Base-by-base conservation (phyloP, 2,797 vertebrate species). In the Danio albolineatus region DNA sequence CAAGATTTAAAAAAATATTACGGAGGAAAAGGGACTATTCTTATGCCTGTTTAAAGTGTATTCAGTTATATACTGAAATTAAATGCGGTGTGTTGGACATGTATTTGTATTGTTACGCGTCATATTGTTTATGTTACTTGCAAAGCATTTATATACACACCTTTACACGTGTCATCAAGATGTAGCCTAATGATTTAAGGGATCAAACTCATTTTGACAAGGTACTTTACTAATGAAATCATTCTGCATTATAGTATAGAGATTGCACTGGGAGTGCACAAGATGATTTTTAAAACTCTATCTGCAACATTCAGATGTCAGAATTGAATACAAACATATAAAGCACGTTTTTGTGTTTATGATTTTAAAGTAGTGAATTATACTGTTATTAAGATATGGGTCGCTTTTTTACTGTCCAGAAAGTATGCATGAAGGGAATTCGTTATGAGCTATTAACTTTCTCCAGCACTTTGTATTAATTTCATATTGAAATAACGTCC, bases 401-500 rank as follows among this genome's bases (percentile, higher is more conserved):
- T 44, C 43, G 51, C 53, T 17, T 79, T 81, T 83, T 82, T 67
- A 75, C 80, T 59, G 73, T 51, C 64, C 14, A 36, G 76, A 64
- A 60, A 73, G 74, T 73, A 81, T 84, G 83, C 83, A 84, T 84
- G 83, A 28, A 28, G 28, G 28, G 61, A 67, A 76, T 76, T 84
- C 61, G 28, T 79, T 51, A 77, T 48, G 28, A 78, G 62, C 82
- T 81, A 73, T 64, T 66, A 46, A 41, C 60, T 53, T 57, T 70
- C 72, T 82, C 79, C 71, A 71, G 83, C 84, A 74, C 76, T 82
- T 78, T 80, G 60, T 84, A 73, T 79, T 79, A 80, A 84, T 86
- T 86, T 86, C 85, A 86, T 86, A 86, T 84, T 86, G 85, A 86
- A 86, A 86, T 84, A 84, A 81, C 56, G 56, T 75, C 54, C 67